Base-by-base conservation (phyloP, 2,888 invertebrate genomes). In the Rhingia campestris region DNA sequence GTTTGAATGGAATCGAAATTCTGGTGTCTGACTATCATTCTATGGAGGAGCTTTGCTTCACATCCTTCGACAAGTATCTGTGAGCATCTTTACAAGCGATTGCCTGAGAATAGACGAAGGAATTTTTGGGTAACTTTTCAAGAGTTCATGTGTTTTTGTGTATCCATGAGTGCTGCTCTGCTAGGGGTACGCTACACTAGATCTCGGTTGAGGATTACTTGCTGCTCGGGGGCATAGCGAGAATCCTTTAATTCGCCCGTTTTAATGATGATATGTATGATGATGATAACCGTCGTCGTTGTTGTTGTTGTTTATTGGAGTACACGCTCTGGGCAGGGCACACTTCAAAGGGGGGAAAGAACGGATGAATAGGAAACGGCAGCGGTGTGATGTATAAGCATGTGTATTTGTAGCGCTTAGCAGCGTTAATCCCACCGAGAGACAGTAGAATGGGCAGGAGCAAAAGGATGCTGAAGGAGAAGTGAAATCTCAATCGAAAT, bases 201-300 rank as follows among this genome's bases (percentile, higher is more conserved):
- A 0, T 41, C 41, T 67, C n/a, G 14, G 37, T 33, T 39, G 43
- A 75, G 76, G 32, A 77, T 53, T 45, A 53, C 51, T 72, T 14
- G 53, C 56, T 49, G 22, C 39, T 39, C 39, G 39, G 6, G 6
- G 10, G 39, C 30, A 67, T 43, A 59, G 45, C 37, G 69, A 43
- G 63, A 73, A 77, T 82, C 79, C 53, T 82, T 82, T 72, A 77
- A 82, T 77, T 47, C 73, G 59, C 73, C 63, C 22, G 67, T 64
- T 84, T 73, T 84, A 84, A 79, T 79, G 69, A 84, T 69, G 63
- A 84, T 59, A 64, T 64, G 69, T 63, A 58, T 70, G 41, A 79
- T 35, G 56, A 58, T 84, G 58, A 58, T 64, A 72, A 56, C 81
- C 54, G 61, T 54, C 43, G 22, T n/a, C n/a, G 5, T 35, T 6